A percentile compares a stretch with the other conserved stretches of the same genome.
Evolutionary conservation across 2,888 invertebrate genomes (phyloP).

Genomic region (Anoplius nigerrimus): DNA sequence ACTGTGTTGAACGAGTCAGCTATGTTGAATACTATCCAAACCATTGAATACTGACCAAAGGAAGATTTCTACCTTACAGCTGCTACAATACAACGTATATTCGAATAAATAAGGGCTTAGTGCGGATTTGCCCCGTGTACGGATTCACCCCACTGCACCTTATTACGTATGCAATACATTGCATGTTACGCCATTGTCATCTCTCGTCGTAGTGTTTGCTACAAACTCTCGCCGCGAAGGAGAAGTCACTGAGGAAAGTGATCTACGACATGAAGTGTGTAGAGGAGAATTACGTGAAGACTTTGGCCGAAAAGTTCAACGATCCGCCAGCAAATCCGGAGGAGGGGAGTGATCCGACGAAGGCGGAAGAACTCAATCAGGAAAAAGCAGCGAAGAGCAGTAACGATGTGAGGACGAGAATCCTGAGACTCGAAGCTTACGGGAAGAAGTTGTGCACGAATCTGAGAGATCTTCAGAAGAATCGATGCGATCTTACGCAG

Average conservation of each 20-base stretch:
- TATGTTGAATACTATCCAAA: too few species aligned
- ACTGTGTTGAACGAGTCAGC: too few species aligned
- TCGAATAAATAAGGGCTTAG: too few species aligned
- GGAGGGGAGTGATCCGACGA: background rate
- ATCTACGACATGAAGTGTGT: conserved; percentile 42
- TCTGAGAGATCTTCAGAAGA: conserved; percentile 30
- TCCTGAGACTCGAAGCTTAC: conserved; percentile 27
- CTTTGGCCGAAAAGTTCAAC: background rate
- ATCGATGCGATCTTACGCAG: conserved; percentile 21
- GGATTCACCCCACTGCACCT: too few species aligned
- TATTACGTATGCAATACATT: too few species aligned
- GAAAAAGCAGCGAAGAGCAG: background rate
- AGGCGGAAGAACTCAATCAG: background rate
- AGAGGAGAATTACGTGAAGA: conserved; percentile 34
- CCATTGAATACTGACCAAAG: too few species aligned
- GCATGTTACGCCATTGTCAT: too few species aligned
- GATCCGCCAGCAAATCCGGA: background rate
- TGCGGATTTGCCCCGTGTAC: too few species aligned
- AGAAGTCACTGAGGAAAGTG: conserved; percentile 35
- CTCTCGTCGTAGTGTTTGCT: conserved; percentile 27
- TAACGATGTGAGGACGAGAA: conserved; percentile 18
- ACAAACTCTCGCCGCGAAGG: conserved; percentile 29
- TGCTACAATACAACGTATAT: too few species aligned
- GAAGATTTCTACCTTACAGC: too few species aligned
- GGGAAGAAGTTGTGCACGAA: conserved; percentile 33